These are phyloP conservation scores for Knipowitschia caucasica DNA, from an alignment of 2,797 vertebrate genomes.

Conservation along the genomic window DNA sequence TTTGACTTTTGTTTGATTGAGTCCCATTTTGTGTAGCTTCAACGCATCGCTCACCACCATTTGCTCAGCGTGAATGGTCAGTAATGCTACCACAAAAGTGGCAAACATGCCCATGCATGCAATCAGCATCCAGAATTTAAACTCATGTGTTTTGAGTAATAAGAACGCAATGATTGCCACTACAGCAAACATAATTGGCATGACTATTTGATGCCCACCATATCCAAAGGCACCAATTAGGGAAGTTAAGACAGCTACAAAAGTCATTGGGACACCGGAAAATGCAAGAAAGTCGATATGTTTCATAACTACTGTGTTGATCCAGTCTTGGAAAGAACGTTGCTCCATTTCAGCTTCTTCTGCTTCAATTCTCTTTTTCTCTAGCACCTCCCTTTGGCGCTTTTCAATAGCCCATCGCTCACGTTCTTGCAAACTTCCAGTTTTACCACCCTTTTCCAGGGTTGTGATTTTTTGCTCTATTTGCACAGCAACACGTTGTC, in stretches of 20 bases:
- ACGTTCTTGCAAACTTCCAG: neutral
- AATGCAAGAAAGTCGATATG: conserved; percentile 61
- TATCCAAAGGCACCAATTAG: conserved; percentile 56
- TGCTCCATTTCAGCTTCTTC: conserved; percentile 45
- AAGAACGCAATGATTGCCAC: conserved; percentile 33
- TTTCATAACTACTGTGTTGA: conserved; percentile 49
- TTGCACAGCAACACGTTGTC: conserved; percentile 41
- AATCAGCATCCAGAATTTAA: conserved; percentile 66
- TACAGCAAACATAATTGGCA: conserved; percentile 42
- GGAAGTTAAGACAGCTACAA: conserved; percentile 46
- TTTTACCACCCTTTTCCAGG: conserved; percentile 31
- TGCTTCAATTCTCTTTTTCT: conserved; percentile 31
- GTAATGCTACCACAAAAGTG: conserved; percentile 53
- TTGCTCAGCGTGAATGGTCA: conserved; percentile 55
- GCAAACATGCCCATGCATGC: conserved; percentile 58
- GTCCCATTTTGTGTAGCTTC: conserved; percentile 21
- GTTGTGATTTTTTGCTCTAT: conserved; percentile 59
- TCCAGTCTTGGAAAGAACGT: conserved; percentile 55
- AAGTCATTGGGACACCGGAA: conserved; percentile 58
- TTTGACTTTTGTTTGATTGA: conserved; percentile 14
- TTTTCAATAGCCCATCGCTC: conserved; percentile 24
- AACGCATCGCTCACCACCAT: conserved; percentile 23
- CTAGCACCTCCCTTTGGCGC: conserved; percentile 31
- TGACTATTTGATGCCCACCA: conserved; percentile 43
- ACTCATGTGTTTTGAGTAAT: conserved; percentile 42